Evolutionary conservation across 2,113 vertebrate genomes (phyloP).

Genomic region (Urocynchramus pylzowi): DNA sequence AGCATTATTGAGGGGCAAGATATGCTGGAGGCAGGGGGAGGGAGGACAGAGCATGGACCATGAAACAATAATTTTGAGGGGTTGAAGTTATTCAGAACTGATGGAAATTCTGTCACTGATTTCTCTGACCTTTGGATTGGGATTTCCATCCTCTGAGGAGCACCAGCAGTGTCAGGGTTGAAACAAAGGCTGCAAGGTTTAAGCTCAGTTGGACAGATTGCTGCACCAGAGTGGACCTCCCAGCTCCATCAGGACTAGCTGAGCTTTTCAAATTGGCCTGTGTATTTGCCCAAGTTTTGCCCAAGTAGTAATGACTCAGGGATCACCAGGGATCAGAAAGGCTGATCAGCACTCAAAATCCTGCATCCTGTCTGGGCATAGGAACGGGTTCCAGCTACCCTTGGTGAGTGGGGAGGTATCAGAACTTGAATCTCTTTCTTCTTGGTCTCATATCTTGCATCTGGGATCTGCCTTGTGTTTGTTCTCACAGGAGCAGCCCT

Average conservation of each 20-base stretch:
- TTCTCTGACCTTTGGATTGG: not conserved
- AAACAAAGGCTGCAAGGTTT: not conserved
- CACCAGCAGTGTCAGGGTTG: rapidly evolving
- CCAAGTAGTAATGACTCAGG: not conserved
- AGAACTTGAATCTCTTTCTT: not conserved
- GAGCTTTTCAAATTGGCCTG: not conserved
- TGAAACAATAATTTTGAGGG: not conserved
- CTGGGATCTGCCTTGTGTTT: not conserved
- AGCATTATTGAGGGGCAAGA: not conserved
- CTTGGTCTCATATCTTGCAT: not conserved
- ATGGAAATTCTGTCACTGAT: not conserved
- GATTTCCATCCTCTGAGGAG: not conserved
- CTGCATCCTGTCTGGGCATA: not conserved
- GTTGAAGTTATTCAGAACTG: not conserved
- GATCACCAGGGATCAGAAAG: not conserved
- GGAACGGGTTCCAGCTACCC: not conserved
- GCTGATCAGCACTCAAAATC: not conserved
- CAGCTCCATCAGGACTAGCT: not conserved
- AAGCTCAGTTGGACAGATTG: not conserved
- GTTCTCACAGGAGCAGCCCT: not conserved
- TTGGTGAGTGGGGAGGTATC: not conserved
- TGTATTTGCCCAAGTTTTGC: not conserved
- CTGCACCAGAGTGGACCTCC: not conserved
- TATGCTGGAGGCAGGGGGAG: rapidly evolving
- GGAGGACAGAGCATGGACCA: not conserved